These are phyloP conservation scores for Echinometra lucunter DNA, from an alignment of 53 echinoderm and acorn worm species.

Conservation along the genomic window DNA sequence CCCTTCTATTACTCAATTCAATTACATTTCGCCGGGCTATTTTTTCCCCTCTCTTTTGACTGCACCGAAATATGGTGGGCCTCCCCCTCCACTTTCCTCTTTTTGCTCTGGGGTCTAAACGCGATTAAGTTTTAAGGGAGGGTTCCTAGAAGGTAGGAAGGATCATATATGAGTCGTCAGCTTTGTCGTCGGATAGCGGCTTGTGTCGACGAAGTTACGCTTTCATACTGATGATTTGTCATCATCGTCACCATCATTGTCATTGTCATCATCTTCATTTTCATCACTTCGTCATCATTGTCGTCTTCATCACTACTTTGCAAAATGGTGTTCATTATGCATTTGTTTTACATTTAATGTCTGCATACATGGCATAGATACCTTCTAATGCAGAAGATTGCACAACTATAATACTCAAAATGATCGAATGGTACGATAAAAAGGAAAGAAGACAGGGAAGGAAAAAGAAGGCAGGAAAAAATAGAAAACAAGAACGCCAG, in stretches of 20 bases:
- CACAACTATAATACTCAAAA: no score
- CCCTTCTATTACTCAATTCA: constrained; percentile 54
- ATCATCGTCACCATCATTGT: background rate
- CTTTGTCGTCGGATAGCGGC: background rate
- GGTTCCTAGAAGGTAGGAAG: background rate
- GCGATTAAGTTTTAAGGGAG: constrained; percentile 20
- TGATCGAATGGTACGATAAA: no score
- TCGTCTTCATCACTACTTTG: background rate
- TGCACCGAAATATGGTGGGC: constrained; percentile 34
- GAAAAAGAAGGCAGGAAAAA: no score
- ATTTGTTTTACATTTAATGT: background rate
- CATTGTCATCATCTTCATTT: background rate
- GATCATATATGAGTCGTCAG: constrained; percentile 22
- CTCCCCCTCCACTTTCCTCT: background rate
- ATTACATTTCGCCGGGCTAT: constrained; percentile 53
- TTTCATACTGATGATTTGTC: background rate
- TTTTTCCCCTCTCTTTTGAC: constrained; percentile 27
- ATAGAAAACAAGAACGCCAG: no score
- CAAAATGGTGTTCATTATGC: background rate
- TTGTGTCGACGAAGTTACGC: background rate
- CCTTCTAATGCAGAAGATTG: no score
- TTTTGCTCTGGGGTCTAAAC: constrained; percentile 44
- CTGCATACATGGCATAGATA: background rate
- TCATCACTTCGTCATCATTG: no score
- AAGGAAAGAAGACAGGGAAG: no score